phyloP scores from a whole-genome alignment of 2,888 invertebrate species.

The Subacronicta megacephala region DNA sequence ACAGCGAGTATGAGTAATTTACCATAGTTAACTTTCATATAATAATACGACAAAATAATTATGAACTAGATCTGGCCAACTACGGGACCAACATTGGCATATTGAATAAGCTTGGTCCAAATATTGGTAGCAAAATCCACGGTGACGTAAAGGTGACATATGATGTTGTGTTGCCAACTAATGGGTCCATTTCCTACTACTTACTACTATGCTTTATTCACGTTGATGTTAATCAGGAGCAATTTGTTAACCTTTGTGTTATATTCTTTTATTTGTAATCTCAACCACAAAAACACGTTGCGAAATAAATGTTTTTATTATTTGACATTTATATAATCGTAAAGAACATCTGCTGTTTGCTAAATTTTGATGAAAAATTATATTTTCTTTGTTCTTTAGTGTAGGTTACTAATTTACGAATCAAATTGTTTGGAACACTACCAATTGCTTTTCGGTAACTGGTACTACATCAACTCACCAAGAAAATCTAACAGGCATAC shows the following conservation, averaged over 20 bases:
- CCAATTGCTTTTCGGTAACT: background rate
- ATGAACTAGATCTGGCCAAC: constrained; percentile 4
- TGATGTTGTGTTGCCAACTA: constrained; percentile 19
- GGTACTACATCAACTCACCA: no score
- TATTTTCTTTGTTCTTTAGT: constrained; percentile 7
- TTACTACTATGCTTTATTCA: constrained; percentile 26
- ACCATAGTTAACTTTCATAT: constrained; percentile 10
- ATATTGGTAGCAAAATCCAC: constrained; percentile 37
- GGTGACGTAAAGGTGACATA: constrained; percentile 36
- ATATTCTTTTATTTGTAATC: constrained; percentile 33
- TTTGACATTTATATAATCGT: constrained; percentile 46
- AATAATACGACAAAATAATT: constrained; percentile 2
- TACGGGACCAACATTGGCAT: background rate
- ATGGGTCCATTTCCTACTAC: constrained; percentile 19
- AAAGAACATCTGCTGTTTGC: constrained; percentile 38
- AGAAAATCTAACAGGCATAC: no score
- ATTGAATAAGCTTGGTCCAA: constrained; percentile 5
- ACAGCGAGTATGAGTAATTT: constrained; percentile 12
- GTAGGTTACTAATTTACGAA: background rate
- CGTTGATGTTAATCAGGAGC: constrained; percentile 43
- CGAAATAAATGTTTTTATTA: constrained; percentile 29
- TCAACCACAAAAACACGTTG: constrained; percentile 45
- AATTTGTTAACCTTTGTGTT: constrained; percentile 49
- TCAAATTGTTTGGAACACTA: background rate
- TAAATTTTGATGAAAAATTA: constrained; percentile 19